These are phyloP conservation scores for Conus ventricosus DNA, from an alignment of 1,140 invertebrate genomes.

Conservation along the genomic window DNA sequence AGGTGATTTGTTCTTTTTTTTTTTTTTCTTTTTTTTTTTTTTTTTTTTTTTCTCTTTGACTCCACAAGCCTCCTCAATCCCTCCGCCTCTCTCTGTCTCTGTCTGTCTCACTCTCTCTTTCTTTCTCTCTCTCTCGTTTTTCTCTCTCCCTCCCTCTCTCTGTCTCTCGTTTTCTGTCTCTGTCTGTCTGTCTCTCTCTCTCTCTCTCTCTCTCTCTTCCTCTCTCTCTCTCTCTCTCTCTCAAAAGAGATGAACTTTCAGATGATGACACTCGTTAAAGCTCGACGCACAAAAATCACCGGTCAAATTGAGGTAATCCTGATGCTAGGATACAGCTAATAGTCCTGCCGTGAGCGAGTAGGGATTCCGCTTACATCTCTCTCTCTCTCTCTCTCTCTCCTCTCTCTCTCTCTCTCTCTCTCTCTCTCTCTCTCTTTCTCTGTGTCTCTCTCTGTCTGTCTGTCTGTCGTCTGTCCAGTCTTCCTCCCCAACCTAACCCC, in stretches of 20 bases:
- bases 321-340: no score
- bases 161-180: neutral
- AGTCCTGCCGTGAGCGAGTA: no score
- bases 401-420: no score
- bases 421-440: no score
- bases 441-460: no score
- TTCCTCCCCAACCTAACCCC: no score
- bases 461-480: no score
- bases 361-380: no score
- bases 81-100: neutral
- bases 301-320: no score
- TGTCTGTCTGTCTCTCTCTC: neutral
- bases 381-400: no score
- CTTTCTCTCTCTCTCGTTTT: neutral
- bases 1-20: neutral
- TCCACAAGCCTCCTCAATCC: neutral
- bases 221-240: neutral
- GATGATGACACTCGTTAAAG: no score
- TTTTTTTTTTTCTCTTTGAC: neutral
- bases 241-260: neutral
- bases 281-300: no score
- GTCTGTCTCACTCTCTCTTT: neutral
- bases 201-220: neutral
- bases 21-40: neutral
- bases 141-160: neutral